Percentiles rank a stretch among this genome's conserved stretches.
Evolutionary conservation across 1,140 invertebrate species (phyloP).

Genomic region (Calliphora vicina): DNA sequence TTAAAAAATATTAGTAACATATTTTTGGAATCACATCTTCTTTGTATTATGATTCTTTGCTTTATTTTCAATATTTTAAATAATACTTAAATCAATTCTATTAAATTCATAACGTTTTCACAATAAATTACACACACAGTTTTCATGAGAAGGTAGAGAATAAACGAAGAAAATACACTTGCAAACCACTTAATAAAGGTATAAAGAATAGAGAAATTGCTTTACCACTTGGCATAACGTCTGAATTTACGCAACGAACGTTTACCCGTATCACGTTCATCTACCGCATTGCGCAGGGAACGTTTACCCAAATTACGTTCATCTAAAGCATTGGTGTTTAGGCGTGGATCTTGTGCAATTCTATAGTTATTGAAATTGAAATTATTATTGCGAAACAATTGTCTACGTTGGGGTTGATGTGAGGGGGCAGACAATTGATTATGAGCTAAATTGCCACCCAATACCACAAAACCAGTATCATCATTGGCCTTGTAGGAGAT

Average conservation of each 20-base stretch:
- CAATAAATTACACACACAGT: not conserved
- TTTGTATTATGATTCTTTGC: not conserved
- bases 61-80: not conserved
- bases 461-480: slow-evolving; percentile 56
- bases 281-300: not conserved
- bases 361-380: slow-evolving; percentile 10
- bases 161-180: not conserved
- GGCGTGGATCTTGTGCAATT: not conserved
- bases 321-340: not conserved
- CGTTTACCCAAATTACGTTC: slow-evolving; percentile 32
- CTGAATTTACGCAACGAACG: slow-evolving; percentile 31
- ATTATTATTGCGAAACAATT: not conserved
- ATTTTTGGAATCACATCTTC: not conserved
- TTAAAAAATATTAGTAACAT: not conserved
- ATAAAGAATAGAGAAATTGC: not conserved
- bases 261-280: not conserved
- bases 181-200: not conserved
- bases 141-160: not conserved
- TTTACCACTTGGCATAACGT: slow-evolving; percentile 27
- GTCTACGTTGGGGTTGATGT: not conserved
- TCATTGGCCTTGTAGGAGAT: slow-evolving; percentile 54
- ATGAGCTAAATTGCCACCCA: slow-evolving; percentile 50
- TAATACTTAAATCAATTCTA: not conserved
- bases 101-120: not conserved
- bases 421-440: not conserved